These are phyloP conservation scores for Trissolcus basalis DNA, from an alignment of 1,140 invertebrate species.

Conservation along the genomic window DNA sequence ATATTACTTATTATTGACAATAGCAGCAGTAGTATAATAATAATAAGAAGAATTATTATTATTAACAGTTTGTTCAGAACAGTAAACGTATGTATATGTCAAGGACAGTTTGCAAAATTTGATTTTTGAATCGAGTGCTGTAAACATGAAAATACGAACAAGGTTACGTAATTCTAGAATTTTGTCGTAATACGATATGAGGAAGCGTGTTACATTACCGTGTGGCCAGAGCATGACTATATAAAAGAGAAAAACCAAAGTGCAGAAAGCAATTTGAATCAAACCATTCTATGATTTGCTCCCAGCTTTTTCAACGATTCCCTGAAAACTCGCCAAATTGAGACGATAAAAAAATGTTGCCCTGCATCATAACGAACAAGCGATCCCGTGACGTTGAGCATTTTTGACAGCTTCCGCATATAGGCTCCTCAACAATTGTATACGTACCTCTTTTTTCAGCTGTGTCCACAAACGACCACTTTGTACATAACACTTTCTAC, in stretches of 20 bases:
- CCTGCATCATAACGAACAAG: constrained; percentile 38
- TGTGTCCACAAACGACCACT: background rate
- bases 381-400: constrained; percentile 43
- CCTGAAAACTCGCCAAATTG: constrained; percentile 55
- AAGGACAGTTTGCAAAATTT: constrained; percentile 12
- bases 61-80: no score
- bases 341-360: constrained; percentile 47
- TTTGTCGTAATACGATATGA: constrained; percentile 50
- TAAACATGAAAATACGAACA: constrained; percentile 8
- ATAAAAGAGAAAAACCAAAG: constrained; percentile 37
- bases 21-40: no score
- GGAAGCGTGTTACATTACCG: constrained; percentile 57
- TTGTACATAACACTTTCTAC: no score
- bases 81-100: background rate
- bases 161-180: constrained; percentile 45
- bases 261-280: constrained; percentile 61
- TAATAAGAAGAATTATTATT: no score
- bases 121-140: constrained; percentile 39
- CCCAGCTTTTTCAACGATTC: constrained; percentile 41
- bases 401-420: constrained; percentile 60
- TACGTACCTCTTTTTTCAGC: constrained; percentile 22
- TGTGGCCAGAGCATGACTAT: constrained; percentile 44
- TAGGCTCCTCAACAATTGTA: constrained; percentile 40
- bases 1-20: no score
- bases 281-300: constrained; percentile 39